Evolutionary conservation across 1,140 invertebrate species (phyloP), one percentile per base, ranked within the genome.

Genomic region (Leucophenga varia): DNA sequence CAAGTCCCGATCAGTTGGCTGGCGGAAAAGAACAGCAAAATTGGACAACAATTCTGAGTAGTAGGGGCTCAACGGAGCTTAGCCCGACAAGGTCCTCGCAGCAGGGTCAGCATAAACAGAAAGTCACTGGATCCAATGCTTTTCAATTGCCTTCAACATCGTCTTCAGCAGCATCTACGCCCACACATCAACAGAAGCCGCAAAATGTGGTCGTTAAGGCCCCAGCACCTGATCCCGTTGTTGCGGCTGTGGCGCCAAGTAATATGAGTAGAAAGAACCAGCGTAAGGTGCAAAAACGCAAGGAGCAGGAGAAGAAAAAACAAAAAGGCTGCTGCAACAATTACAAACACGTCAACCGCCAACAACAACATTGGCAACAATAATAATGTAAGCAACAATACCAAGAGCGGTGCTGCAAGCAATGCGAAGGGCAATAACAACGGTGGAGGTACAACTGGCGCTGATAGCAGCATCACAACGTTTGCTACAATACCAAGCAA

Each of bases 301-400:
- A 57, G 38, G 63, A 65, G 6, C 40, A 54, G 20, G 64, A 67
- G 22, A 65, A 67, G 8, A 67, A 63, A 17, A 65, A 63, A 12
- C 47, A 57, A 25, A 67, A 63, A 37, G n/a, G 14, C 35, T 5
- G 35, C 13, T 4, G n/a, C n/a, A n/a, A n/a, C n/a, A n/a, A n/a
- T n/a, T n/a, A n/a, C n/a, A n/a, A 45, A n/a, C n/a, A n/a, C n/a
- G n/a, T n/a, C n/a, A n/a, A n/a, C n/a, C n/a, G n/a, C n/a, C n/a
- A n/a, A 35, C 13, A 25, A 21, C 37, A n/a, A n/a, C n/a, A 47
- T 9, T n/a, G 39, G 13, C 37, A 49, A 14, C 13, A 43, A 18
- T 17, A 55, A 46, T 34, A 61, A 50, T 45, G 36, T 39, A 16
- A 30, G 21, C 17, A 30, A 19, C 25, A 35, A 21, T 5, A 34